Percentiles rank a stretch among this genome's conserved stretches.
Evolutionary conservation across 2,113 vertebrate species (phyloP).

Genomic region (Motacilla alba): DNA sequence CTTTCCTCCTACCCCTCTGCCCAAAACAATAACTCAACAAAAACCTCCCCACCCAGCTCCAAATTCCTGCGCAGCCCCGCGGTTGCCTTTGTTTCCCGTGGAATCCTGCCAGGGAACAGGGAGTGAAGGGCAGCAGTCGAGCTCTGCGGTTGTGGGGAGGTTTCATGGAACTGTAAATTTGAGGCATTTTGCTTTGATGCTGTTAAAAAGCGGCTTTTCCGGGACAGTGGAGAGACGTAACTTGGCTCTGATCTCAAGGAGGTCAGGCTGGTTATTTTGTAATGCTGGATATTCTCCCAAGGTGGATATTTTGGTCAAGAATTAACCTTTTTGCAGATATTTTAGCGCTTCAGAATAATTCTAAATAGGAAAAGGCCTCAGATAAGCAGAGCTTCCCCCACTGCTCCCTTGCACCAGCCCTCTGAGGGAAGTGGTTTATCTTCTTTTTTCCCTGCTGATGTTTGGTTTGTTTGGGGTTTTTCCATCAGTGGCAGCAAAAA

Average conservation of each 20-base stretch:
- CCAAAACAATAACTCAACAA: constrained; percentile 14
- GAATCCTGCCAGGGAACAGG: constrained; percentile 35
- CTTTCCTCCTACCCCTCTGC: constrained; percentile 24
- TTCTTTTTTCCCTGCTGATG: background rate
- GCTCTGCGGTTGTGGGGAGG: background rate
- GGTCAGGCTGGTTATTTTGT: background rate
- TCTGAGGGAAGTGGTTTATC: constrained; percentile 4
- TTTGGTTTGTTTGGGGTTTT: background rate
- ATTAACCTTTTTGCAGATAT: background rate
- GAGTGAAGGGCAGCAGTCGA: constrained; percentile 33
- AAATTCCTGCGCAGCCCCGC: constrained; percentile 19
- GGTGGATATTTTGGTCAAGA: background rate
- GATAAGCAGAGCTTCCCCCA: background rate
- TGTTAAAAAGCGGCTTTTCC: constrained; percentile 20
- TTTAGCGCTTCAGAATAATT: background rate
- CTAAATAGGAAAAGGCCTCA: background rate
- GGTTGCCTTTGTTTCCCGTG: constrained; percentile 56
- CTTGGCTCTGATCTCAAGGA: background rate
- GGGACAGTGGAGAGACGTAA: background rate
- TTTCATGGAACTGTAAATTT: constrained; percentile 54
- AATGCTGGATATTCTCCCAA: background rate
- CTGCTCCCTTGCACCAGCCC: background rate
- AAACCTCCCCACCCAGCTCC: constrained; percentile 36
- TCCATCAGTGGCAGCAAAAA: background rate
- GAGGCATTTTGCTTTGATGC: constrained; percentile 61